Evolutionary conservation across 1,140 invertebrate genomes (phyloP), one percentile per base, ranked within the genome.

Genomic region (Asobara japonica): DNA sequence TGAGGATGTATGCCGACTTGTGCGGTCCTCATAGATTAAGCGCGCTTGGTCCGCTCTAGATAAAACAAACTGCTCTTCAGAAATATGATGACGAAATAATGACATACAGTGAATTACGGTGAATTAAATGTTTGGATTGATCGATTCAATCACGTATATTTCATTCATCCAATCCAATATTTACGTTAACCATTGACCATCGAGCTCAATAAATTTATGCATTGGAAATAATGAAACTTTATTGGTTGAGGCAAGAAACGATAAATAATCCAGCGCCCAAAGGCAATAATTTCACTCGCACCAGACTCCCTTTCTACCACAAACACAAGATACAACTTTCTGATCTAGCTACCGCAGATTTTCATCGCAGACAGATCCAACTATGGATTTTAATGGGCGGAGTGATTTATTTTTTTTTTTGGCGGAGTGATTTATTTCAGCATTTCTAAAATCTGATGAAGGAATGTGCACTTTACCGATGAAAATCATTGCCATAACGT

Each of bases 21-120:
- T 73, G 64, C 79, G 72, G 2, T 82, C 81, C 30, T 81, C 81
- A 69, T 82, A 77, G 7, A 62, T 29, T 38, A 78, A 81, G 33
- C 82, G 76, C 6, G 78, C 71, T 22, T 78, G 78, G 20, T 82
- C 80, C 16, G 79, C 60, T 62, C 80, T 82, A 36, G 3, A 41
- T 41, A 74, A 41, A 65, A 72, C 22, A 74, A 61, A 45, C 65
- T 67, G 45, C 11, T 71, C 30, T 48, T 48, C 68, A 31, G 11
- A 71, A 45, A 45, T 16, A 41, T 4, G 4, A 41, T 45, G 41
- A 45, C 7, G 41, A 16, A 45, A 45, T 45, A 45, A 16, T 16
- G 41, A 16, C n/a, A 45, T 45, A 2, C 13, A 45, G 41, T 13
- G 7, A 45, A 45, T 45, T 13, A 16, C 8, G 6, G 13, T 18